A percentile compares a stretch with the other conserved stretches of the same genome.
Evolutionary conservation across 1,140 invertebrate genomes (phyloP).

Genomic region (Drosophila willistoni): DNA sequence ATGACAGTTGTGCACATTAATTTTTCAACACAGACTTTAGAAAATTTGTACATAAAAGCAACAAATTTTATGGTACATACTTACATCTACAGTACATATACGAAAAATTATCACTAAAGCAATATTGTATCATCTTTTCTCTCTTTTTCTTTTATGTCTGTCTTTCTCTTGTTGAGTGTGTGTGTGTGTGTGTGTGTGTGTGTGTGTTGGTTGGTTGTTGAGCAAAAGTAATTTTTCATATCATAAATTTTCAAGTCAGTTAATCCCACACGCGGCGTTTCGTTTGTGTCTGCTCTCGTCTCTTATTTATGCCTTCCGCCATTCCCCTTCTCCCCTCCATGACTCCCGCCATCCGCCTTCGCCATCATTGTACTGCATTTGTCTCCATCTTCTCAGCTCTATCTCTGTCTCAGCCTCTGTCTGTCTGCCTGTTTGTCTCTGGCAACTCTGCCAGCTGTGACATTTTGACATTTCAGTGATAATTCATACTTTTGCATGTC

Average conservation of each 20-base stretch:
- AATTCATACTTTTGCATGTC: slow-evolving; percentile 83
- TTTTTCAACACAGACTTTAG: slow-evolving; percentile 78
- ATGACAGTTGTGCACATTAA: slow-evolving; percentile 79
- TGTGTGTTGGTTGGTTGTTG: slow-evolving; percentile 30
- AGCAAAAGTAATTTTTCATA: slow-evolving; percentile 80
- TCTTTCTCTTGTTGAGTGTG: slow-evolving; percentile 16
- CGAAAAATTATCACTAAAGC: slow-evolving; percentile 28
- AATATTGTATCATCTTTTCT: slow-evolving; percentile 28
- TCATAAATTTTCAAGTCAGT: slow-evolving; percentile 81
- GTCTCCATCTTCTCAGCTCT: slow-evolving; percentile 26
- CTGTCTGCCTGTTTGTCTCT: slow-evolving; percentile 33
- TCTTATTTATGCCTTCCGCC: slow-evolving; percentile 40
- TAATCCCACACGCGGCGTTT: slow-evolving; percentile 78
- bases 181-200: slow-evolving; percentile 19
- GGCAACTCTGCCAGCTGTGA: slow-evolving; percentile 67
- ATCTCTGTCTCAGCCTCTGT: slow-evolving; percentile 34
- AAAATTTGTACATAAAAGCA: slow-evolving; percentile 65
- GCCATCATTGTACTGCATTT: slow-evolving; percentile 42
- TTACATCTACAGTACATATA: neutral
- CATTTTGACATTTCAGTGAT: slow-evolving; percentile 82
- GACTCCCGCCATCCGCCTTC: neutral
- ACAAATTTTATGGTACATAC: slow-evolving; percentile 56
- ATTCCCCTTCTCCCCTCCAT: slow-evolving; percentile 20
- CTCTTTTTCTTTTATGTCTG: slow-evolving; percentile 20
- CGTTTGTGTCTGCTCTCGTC: slow-evolving; percentile 35